A percentile compares a stretch with the other conserved stretches of the same genome.
These are phyloP conservation scores for Takifugu ocellatus DNA, from an alignment of 2,797 vertebrate species.

Conservation along the genomic window DNA sequence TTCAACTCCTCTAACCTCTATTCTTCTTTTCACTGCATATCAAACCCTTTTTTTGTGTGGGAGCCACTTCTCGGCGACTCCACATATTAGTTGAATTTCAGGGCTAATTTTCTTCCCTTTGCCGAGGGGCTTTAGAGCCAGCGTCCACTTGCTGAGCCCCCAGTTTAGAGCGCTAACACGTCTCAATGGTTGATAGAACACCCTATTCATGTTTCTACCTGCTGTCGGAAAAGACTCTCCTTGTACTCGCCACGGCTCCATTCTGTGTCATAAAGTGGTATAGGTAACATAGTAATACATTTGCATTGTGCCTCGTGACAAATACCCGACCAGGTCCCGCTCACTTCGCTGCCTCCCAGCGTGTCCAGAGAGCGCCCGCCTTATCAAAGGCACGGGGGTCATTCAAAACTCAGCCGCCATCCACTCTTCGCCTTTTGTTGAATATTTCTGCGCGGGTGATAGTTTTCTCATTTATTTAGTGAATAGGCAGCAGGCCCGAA, in stretches of 20 bases:
- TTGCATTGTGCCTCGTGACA: constrained; percentile 79
- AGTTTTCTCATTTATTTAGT: constrained; percentile 85
- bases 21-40: constrained; percentile 29
- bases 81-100: constrained; percentile 50
- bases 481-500: constrained; percentile 72
- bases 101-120: constrained; percentile 34
- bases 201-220: constrained; percentile 55
- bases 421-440: constrained; percentile 71
- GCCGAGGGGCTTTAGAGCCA: constrained; percentile 21
- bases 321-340: constrained; percentile 79
- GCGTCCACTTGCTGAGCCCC: constrained; percentile 57
- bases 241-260: constrained; percentile 61
- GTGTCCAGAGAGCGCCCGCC: constrained; percentile 66
- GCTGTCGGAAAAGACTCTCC: constrained; percentile 57
- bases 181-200: constrained; percentile 28
- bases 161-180: constrained; percentile 30
- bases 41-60: constrained; percentile 33
- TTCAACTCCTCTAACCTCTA: constrained; percentile 19
- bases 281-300: constrained; percentile 82
- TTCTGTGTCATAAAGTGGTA: constrained; percentile 72
- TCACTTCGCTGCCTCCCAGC: constrained; percentile 76
- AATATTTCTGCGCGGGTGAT: constrained; percentile 74
- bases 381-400: constrained; percentile 75
- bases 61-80: constrained; percentile 39
- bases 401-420: constrained; percentile 74